Conservation (phyloP, 2,888 invertebrate species). For the Acanthosepion lycidas region DNA sequence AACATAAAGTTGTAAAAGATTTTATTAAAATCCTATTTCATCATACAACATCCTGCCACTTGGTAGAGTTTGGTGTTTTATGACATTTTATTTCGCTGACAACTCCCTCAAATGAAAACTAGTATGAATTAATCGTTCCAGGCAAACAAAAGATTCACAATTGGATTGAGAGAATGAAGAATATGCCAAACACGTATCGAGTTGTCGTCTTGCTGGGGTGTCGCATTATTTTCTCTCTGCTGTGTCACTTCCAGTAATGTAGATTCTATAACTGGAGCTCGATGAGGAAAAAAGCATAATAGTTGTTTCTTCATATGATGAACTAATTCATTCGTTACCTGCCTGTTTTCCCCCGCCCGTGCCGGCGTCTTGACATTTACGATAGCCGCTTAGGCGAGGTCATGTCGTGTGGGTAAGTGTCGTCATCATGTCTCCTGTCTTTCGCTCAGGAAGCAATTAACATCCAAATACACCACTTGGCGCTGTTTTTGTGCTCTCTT, state of each 20-base stretch:
- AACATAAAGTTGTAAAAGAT: too few species aligned
- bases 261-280: background rate
- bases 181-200: background rate
- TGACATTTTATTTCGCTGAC: background rate
- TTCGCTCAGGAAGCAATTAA: background rate
- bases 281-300: background rate
- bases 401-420: background rate
- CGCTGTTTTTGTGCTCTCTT: background rate
- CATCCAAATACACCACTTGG: background rate
- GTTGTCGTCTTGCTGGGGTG: background rate
- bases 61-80: too few species aligned
- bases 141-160: background rate
- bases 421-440: background rate
- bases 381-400: background rate
- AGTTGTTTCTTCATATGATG: background rate
- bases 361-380: background rate
- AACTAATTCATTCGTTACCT: slow-evolving; percentile 6
- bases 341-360: background rate
- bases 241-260: background rate
- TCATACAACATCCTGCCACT: too few species aligned
- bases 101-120: background rate
- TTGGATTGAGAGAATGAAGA: background rate
- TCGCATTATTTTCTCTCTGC: background rate
- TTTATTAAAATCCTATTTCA: too few species aligned
- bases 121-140: background rate